phyloP scores from a whole-genome alignment of 2,113 vertebrate species.

The Vireo altiloquus region DNA sequence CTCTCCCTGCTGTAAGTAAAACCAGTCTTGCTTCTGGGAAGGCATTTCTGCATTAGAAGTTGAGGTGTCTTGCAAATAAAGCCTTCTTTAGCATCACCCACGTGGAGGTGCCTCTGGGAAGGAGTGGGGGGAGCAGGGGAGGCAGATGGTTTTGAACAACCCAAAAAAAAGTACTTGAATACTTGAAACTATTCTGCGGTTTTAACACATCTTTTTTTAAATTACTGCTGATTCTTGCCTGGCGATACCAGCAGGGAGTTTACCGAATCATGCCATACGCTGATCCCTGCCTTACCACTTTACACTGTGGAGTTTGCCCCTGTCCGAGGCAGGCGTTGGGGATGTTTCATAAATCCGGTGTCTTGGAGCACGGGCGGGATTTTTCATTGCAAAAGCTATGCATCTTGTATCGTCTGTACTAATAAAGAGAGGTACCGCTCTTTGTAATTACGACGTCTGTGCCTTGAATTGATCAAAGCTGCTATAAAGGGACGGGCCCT shows the following conservation, averaged over 20 bases:
- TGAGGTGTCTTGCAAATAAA: neutral
- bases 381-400: slow-evolving; percentile 70
- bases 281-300: neutral
- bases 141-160: neutral
- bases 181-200: slow-evolving; percentile 44
- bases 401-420: slow-evolving; percentile 68
- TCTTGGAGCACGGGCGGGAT: slow-evolving; percentile 52
- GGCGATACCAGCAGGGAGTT: neutral
- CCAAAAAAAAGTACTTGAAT: slow-evolving; percentile 17
- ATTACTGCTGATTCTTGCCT: neutral
- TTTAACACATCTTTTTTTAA: neutral
- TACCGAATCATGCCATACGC: neutral
- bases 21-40: neutral
- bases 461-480: neutral
- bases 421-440: slow-evolving; percentile 68
- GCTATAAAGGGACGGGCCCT: rapidly evolving
- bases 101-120: neutral
- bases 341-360: slow-evolving; percentile 1
- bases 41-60: neutral
- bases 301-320: slow-evolving; percentile 73
- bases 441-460: slow-evolving; percentile 20
- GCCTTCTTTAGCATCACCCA: neutral
- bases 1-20: slow-evolving; percentile 3
- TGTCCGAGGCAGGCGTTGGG: slow-evolving; percentile 38
- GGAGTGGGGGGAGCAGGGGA: neutral